Conservation (phyloP, 2,113 vertebrate species). For the Scolopax mira region DNA sequence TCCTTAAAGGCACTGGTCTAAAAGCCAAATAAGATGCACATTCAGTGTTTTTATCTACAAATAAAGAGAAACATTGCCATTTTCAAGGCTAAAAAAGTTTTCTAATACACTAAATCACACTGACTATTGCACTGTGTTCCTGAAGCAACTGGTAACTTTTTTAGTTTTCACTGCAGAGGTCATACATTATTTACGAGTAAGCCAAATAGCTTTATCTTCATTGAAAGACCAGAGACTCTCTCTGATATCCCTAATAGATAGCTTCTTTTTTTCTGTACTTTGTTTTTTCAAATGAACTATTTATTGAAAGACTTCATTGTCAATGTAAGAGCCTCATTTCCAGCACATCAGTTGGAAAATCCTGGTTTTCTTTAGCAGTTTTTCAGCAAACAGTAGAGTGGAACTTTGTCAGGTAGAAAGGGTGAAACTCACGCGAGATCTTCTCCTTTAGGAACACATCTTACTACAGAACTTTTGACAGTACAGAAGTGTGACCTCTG, state of each 20-base stretch:
- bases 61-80: not conserved
- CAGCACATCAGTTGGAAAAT: not conserved
- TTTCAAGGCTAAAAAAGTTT: not conserved
- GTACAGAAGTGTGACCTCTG: not conserved
- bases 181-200: slow-evolving; percentile 19
- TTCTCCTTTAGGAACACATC: not conserved
- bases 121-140: not conserved
- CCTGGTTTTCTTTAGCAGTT: not conserved
- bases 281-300: not conserved
- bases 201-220: not conserved
- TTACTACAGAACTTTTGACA: not conserved
- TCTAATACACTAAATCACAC: not conserved
- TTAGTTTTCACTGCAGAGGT: not conserved
- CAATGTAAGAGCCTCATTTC: not conserved
- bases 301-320: not conserved
- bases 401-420: not conserved
- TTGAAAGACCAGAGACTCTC: not conserved
- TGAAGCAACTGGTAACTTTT: not conserved
- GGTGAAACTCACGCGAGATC: not conserved
- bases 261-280: not conserved
- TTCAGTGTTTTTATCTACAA: not conserved
- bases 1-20: not conserved
- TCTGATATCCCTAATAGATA: not conserved
- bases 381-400: not conserved
- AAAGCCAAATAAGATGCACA: not conserved